These are phyloP conservation scores for Vanessa tameamea DNA, from an alignment of 1,140 invertebrate genomes.

Conservation along the genomic window DNA sequence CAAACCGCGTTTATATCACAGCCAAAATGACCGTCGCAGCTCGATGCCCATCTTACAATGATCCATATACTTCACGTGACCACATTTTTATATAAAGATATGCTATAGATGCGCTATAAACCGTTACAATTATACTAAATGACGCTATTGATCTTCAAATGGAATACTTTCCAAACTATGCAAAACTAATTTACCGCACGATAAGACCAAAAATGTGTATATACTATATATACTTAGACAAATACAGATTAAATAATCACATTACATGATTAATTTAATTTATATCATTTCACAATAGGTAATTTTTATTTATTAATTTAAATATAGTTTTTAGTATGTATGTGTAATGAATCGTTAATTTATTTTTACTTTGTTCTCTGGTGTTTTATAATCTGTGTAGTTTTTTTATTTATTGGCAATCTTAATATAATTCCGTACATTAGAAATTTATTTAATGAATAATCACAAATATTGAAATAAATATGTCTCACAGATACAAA, in stretches of 20 bases:
- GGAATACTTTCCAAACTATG: constrained; percentile 1
- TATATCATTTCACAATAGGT: constrained; percentile 3
- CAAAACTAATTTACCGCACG: constrained; percentile 1
- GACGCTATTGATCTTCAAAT: not conserved
- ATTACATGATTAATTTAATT: not conserved
- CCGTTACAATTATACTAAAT: constrained; percentile 2
- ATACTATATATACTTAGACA: not conserved
- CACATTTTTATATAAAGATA: constrained; percentile 4
- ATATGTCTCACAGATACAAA: constrained; percentile 8
- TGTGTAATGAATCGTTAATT: no score
- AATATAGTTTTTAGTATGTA: not conserved
- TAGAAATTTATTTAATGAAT: not conserved
- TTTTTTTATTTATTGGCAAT: not conserved
- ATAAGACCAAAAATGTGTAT: constrained; percentile 3
- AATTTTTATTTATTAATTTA: not conserved
- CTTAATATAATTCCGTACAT: not conserved
- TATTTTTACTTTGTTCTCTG: no score
- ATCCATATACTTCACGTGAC: not conserved
- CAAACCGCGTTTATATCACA: constrained; percentile 57
- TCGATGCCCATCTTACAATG: constrained; percentile 9
- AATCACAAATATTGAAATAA: constrained; percentile 7
- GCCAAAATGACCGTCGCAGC: constrained; percentile 62
- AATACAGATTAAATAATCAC: not conserved
- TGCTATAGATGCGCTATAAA: constrained; percentile 6
- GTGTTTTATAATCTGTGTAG: no score